Evolutionary conservation across 2,113 vertebrate species (phyloP).

Genomic region (Recurvirostra avosetta): DNA sequence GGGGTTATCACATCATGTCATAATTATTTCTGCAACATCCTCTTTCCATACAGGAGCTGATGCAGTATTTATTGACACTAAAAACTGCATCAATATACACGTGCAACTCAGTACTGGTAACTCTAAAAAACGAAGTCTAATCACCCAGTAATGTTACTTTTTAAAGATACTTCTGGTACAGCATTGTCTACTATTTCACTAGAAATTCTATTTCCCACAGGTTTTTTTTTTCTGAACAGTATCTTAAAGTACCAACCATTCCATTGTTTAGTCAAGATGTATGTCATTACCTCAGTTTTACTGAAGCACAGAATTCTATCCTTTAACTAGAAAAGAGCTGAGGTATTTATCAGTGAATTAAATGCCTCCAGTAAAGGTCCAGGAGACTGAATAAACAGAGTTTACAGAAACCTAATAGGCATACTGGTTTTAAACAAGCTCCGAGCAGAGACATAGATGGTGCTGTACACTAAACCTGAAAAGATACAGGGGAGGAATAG

Average conservation of each 20-base stretch:
- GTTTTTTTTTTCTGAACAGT: not conserved
- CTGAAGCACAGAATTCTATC: not conserved
- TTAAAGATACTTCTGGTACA: not conserved
- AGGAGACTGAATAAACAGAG: not conserved
- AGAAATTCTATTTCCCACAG: not conserved
- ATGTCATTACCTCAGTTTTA: not conserved
- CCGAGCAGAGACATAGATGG: not conserved
- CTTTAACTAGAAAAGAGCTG: not conserved
- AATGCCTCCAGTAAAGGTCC: not conserved
- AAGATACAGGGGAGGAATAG: not conserved
- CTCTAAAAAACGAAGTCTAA: not conserved
- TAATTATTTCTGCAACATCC: slow-evolving; percentile 80
- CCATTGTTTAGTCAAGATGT: not conserved
- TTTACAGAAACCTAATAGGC: not conserved
- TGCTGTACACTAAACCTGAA: not conserved
- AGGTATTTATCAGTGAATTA: not conserved
- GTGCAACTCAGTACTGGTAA: not conserved
- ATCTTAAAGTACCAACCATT: not conserved
- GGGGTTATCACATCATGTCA: slow-evolving; percentile 69
- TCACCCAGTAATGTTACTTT: not conserved
- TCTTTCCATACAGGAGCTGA: slow-evolving; percentile 73
- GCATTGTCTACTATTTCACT: not conserved
- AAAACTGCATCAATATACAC: slow-evolving; percentile 55
- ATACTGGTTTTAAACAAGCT: not conserved
- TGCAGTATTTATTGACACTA: slow-evolving; percentile 72